Conservation (phyloP, 2,888 invertebrate species). For the Spisula subtruncata region DNA sequence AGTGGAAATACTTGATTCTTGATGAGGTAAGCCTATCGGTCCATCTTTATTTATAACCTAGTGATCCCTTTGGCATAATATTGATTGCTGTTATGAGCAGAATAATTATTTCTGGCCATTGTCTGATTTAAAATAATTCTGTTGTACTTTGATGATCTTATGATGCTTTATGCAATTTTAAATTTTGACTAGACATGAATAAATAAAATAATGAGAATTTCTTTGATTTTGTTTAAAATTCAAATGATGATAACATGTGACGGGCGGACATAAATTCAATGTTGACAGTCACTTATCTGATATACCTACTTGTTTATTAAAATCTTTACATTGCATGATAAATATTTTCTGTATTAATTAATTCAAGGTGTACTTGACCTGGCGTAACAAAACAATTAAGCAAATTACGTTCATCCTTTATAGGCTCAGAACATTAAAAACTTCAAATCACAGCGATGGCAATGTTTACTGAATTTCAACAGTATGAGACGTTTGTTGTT, state of each 20-base stretch:
- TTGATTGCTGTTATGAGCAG: too few species aligned
- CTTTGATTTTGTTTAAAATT: not conserved
- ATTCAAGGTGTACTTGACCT: too few species aligned
- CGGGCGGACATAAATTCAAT: slow-evolving; percentile 56
- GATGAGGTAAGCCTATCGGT: slow-evolving; percentile 91
- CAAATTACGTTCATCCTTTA: slow-evolving; percentile 34
- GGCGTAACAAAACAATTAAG: not conserved
- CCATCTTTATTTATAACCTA: too few species aligned
- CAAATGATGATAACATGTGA: slow-evolving; percentile 48
- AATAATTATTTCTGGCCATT: too few species aligned
- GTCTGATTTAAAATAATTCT: not conserved
- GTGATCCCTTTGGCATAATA: too few species aligned
- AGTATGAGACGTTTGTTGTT: slow-evolving; percentile 94
- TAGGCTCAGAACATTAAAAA: slow-evolving; percentile 99
- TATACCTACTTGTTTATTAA: not conserved
- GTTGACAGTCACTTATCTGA: slow-evolving; percentile 58
- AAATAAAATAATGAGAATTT: not conserved
- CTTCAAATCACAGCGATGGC: slow-evolving; percentile 99
- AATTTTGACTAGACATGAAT: not conserved
- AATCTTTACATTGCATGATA: not conserved
- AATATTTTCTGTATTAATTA: too few species aligned
- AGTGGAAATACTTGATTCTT: slow-evolving; percentile 99
- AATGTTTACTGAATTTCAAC: slow-evolving; percentile 97
- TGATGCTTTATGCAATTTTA: not conserved
- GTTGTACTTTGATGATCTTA: not conserved